Evolutionary conservation across 2,888 invertebrate species (phyloP), one percentile per base, ranked within the genome.

Genomic region (Harpalus rubripes): DNA sequence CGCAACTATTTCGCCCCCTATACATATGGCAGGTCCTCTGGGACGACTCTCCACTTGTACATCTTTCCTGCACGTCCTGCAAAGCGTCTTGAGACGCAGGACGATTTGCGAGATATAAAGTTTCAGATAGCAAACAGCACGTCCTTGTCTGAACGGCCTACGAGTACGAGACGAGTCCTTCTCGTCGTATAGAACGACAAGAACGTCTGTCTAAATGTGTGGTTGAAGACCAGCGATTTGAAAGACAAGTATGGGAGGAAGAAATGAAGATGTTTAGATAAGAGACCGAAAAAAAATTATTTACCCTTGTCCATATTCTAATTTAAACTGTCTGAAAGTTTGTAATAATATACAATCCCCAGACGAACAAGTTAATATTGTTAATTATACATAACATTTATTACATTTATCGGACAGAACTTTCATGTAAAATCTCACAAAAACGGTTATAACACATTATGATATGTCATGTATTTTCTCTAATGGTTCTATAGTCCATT

Each of bases 81-180:
- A 1, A 52, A 52, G 44, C 44, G 44, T 52, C 44, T 10, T 52
- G 44, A 32, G 32, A 52, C 44, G 44, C 44, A 52, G 44, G 44
- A 52, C 44, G 44, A 52, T 52, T 52, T 52, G 44, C 44, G 44
- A 52, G 44, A 52, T 52, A 52, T 52, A 52, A 52, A 52, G 44
- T 52, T 52, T 52, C 44, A 52, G 44, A 52, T 52, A 52, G 44
- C 44, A 52, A 52, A 52, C 44, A 52, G 10, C 44, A 52, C 44
- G 44, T 52, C 44, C 10, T 10, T 32, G 32, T 8, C 44, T 12
- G 5, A 52, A 52, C 44, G 4, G 44, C 44, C 44, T 32, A 32
- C 32, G 32, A n/a, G n/a, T n/a, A n/a, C n/a, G n/a, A n/a, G n/a
- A n/a, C n/a, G n/a, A 32, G 32, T 32, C 32, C 32, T 32, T 32